A percentile compares a stretch with the other conserved stretches of the same genome.
Conservation (phyloP, 2,888 invertebrate genomes). For the Leptopilina drosophilae region DNA sequence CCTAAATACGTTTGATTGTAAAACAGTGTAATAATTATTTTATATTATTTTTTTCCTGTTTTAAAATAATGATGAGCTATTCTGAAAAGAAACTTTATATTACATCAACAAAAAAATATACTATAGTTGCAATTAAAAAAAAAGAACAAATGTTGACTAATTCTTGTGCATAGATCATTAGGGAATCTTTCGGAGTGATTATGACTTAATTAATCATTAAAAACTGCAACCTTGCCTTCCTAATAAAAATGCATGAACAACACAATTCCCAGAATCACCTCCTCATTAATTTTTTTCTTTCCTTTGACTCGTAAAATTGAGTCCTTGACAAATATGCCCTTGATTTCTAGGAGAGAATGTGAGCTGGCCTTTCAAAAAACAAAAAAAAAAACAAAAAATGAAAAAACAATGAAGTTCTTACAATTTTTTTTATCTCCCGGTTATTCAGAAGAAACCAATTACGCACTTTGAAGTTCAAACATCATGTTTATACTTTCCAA, state of each 20-base stretch:
- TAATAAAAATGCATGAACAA: constrained; percentile 33
- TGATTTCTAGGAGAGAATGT: constrained; percentile 40
- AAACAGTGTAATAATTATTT: too few species aligned
- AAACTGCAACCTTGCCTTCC: constrained; percentile 38
- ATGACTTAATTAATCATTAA: constrained; percentile 22
- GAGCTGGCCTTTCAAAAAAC: constrained; percentile 28
- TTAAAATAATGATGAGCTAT: too few species aligned
- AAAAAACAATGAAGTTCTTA: constrained; percentile 20
- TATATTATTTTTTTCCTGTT: too few species aligned
- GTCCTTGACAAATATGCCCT: constrained; percentile 37
- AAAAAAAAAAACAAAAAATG: too few species aligned
- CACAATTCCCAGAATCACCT: constrained; percentile 22
- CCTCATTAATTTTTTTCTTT: constrained; percentile 2
- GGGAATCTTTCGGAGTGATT: constrained; percentile 2
- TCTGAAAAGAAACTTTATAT: too few species aligned
- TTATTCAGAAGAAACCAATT: background rate
- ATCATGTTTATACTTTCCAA: background rate
- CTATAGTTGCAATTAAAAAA: too few species aligned
- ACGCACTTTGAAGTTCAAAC: background rate
- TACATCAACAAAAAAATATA: too few species aligned
- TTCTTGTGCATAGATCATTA: background rate
- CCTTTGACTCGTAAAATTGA: constrained; percentile 25
- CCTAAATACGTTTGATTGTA: too few species aligned
- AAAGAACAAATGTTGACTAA: background rate
- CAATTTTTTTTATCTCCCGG: background rate